Base-by-base conservation (phyloP, 1,140 invertebrate species). In the Solenopsis fugax region DNA sequence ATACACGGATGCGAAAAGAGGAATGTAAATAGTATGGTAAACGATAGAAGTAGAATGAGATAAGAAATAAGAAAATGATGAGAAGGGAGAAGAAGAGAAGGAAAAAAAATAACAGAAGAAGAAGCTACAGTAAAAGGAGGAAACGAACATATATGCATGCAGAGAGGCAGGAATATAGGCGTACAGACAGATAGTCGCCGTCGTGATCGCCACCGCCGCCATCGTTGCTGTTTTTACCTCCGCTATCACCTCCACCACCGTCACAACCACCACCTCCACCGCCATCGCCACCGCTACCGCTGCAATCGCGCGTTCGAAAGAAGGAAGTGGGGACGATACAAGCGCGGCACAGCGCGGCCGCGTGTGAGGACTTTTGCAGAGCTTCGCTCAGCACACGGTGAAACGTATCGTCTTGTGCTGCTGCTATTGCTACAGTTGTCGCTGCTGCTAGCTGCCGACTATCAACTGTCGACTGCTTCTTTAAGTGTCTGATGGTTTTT, bases 281-380 rank as follows among this genome's bases (percentile, higher is more conserved):
- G 58, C 87, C 72, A 64, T 76, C 50, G 21, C 77, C 71, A 54
- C 34, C 73, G 60, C 52, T 82, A 65, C 75, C 72, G 84, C 76
- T 77, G 50, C 88, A 58, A 87, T 88, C 87, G 88, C 85, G 88
- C 85, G 88, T 48, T 90, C 65, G 54, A 90, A 90, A 69, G 85
- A 90, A 86, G 73, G 76, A 92, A 92, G 91, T 88, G 91, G 91
- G 91, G 91, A 92, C 78, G 73, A 41, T 76, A 88, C 82, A 88
- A 90, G 29, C 2, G 2, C 29, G 29, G 29, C 75, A 86, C 48
- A 88, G 89, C 85, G 85, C 82, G 85, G 86, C 91, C 82, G 86
- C 90, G 86, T 87, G 91, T 91, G 72, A 90, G 84, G 72, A 75
- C 90, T 91, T 91, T 91, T 87, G 84, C 91, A 90, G 89, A 90